Evolutionary conservation across 1,140 invertebrate genomes (phyloP).

Genomic region (Drosophila sproati): DNA sequence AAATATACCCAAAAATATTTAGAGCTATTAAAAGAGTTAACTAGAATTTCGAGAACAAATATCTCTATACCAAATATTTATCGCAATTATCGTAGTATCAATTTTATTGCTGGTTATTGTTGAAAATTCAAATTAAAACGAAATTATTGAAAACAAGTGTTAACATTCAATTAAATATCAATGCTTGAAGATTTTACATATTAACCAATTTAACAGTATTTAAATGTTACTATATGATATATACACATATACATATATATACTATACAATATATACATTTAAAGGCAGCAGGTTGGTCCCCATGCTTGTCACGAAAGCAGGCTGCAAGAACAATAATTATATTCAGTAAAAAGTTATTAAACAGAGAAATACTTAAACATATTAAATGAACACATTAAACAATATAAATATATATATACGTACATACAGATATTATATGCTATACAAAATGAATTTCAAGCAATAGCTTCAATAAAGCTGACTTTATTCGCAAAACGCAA

Average conservation of each 20-base stretch:
- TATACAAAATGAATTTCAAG: constrained; percentile 4
- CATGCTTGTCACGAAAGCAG: constrained; percentile 16
- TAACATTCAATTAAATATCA: constrained; percentile 53
- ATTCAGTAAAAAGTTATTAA: constrained; percentile 29
- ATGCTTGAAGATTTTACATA: constrained; percentile 40
- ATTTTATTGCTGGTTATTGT: constrained; percentile 57
- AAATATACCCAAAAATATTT: constrained; percentile 23
- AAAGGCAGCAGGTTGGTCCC: constrained; percentile 66
- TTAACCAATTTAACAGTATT: constrained; percentile 20
- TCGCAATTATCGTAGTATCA: constrained; percentile 21
- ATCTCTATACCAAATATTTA: constrained; percentile 20
- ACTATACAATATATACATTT: constrained; percentile 6
- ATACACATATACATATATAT: constrained; percentile 29
- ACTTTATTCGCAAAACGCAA: constrained; percentile 26
- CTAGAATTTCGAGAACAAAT: neutral
- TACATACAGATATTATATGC: constrained; percentile 5
- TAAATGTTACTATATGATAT: constrained; percentile 27
- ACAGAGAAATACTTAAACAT: constrained; percentile 31
- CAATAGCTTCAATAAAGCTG: constrained; percentile 60
- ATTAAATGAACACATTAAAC: neutral
- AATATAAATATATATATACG: constrained; percentile 7
- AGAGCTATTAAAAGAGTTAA: neutral
- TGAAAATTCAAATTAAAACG: constrained; percentile 27
- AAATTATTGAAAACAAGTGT: constrained; percentile 37
- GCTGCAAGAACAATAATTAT: constrained; percentile 37